Base-by-base conservation (phyloP, 1,140 invertebrate species). In the Lutraria rhynchaena region DNA sequence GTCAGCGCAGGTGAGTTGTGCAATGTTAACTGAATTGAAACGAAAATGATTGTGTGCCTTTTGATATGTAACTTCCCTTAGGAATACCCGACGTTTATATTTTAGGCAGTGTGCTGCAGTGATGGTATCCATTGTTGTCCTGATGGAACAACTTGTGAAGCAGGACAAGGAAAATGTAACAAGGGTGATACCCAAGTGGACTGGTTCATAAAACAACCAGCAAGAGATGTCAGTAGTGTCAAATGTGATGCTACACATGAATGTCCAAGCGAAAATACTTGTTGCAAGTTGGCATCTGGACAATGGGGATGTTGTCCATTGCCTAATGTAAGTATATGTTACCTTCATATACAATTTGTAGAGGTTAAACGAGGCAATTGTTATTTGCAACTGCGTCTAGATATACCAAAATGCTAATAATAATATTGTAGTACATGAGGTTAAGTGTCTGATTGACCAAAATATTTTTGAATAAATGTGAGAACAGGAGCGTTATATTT, bases 181-280 rank as follows among this genome's bases (percentile, higher is more conserved):
- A 33, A 70, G 51, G 58, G 51, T 81, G 35, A 83, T 67, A 53
- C 51, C 31, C 15, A 31, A 22, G 13, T 51, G n/a, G 51, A 76
- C 17, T 82, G 74, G 82, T 65, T 83, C 27, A 51, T 60, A 13
- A 87, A 86, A 74, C 13, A 15, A 73, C 71, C 77, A 46, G 84
- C 86, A 17, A 74, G 2, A 24, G 13, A 31, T 24, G 24, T 63
- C 24, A 57, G 44, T 33, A 31, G 5, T n/a, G 57, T 61, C 13
- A 11, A 53, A 24, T 60, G 44, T 53, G 57, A 46, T 82, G 70
- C 29, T n/a, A 63, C 73, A 46, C 51, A 55, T 70, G 82, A 88
- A 49, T 93, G 92, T 82, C 91, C 91, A 5, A 78, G 84, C 83
- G 85, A 82, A 15, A 84, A 85, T 31, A 93, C 92, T 22, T 93